A percentile compares a stretch with the other conserved stretches of the same genome.
phyloP scores from a whole-genome alignment of 2,797 vertebrate species.

The Otus scops region DNA sequence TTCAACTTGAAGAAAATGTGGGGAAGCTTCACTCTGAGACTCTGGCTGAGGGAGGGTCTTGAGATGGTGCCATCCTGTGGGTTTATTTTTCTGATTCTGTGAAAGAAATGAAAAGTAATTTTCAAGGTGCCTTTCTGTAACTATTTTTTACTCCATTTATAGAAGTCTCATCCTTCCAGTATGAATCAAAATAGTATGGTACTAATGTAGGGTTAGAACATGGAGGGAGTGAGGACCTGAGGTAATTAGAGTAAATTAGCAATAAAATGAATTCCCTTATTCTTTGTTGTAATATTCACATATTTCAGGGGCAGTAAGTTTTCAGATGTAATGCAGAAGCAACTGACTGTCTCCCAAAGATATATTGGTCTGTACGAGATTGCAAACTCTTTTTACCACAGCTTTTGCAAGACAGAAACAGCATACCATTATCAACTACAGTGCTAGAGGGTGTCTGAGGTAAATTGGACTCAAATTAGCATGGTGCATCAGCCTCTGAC shows the following conservation, averaged over 20 bases:
- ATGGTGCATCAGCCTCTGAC: not conserved
- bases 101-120: not conserved
- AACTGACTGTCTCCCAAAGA: not conserved
- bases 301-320: not conserved
- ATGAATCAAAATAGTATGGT: not conserved
- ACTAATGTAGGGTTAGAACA: not conserved
- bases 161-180: not conserved
- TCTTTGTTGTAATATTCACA: not conserved
- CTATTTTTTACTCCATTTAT: not conserved
- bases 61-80: accelerated
- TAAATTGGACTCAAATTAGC: not conserved
- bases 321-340: not conserved
- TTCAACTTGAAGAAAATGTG: not conserved
- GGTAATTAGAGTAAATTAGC: not conserved
- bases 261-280: not conserved
- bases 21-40: not conserved
- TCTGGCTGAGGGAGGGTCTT: not conserved
- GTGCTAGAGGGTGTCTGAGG: not conserved
- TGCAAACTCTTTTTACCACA: not conserved
- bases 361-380: not conserved
- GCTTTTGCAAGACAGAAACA: not conserved
- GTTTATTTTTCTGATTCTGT: not conserved
- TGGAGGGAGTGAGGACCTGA: not conserved
- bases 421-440: not conserved
- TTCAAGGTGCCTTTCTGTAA: not conserved